phyloP scores from a whole-genome alignment of 53 echinoderm and acorn worm genomes.

The Hippasteria phrygiana region DNA sequence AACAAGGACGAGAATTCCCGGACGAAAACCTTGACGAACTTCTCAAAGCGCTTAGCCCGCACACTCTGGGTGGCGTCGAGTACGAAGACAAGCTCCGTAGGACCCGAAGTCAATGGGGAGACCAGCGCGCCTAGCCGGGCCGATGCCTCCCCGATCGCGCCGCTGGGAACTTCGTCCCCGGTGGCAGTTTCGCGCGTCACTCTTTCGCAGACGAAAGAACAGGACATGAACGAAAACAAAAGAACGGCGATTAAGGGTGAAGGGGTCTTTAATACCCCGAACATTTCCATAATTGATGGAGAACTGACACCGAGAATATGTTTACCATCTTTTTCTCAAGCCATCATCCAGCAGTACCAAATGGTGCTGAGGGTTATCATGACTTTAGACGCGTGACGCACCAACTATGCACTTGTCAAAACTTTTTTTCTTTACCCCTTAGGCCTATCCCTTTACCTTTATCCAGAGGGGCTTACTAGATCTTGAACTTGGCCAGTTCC shows the following conservation, averaged over 20 bases:
- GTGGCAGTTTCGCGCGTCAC: neutral
- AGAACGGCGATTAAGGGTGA: neutral
- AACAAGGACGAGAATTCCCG: conserved; percentile 48
- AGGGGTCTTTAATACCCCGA: neutral
- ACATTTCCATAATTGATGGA: conserved; percentile 18
- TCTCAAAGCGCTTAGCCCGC: conserved; percentile 22
- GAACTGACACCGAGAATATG: conserved; percentile 5
- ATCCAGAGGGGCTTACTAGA: neutral
- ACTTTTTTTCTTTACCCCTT: neutral
- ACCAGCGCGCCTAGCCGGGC: conserved; percentile 10
- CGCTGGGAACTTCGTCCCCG: neutral
- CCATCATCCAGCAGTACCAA: neutral
- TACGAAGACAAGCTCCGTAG: conserved; percentile 76
- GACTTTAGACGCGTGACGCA: neutral
- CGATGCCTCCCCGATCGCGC: conserved; percentile 4
- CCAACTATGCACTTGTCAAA: neutral
- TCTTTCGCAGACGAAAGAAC: conserved; percentile 1
- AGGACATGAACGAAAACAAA: neutral
- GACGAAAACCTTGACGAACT: conserved; percentile 64
- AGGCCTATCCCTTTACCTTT: too few relatives aligned
- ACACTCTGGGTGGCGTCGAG: conserved; percentile 78
- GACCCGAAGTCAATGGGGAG: neutral
- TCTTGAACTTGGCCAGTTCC: conserved; percentile 50
- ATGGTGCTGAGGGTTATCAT: neutral
- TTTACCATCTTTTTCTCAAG: neutral